Evolutionary conservation across 2,797 vertebrate species (phyloP).

Genomic region (Pteropus rufus): DNA sequence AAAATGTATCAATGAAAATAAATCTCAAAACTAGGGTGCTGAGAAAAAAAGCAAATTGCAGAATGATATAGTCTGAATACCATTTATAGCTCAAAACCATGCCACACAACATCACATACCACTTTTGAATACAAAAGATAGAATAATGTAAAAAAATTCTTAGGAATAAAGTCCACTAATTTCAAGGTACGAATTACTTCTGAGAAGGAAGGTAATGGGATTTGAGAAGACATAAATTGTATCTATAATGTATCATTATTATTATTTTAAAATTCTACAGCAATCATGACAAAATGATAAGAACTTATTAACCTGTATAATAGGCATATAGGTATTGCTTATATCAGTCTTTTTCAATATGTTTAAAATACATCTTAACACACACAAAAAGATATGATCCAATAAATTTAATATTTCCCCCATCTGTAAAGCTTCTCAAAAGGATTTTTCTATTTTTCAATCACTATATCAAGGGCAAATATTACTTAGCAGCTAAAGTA

Average conservation of each 20-base stretch:
- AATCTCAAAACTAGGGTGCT: neutral
- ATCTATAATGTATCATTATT: neutral
- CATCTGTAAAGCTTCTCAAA: conserved; percentile 3
- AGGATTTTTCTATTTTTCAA: conserved; percentile 46
- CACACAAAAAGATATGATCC: neutral
- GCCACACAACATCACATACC: neutral
- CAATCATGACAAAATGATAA: neutral
- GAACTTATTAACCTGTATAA: neutral
- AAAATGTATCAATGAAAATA: neutral
- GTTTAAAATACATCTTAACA: conserved; percentile 47
- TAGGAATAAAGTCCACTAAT: neutral
- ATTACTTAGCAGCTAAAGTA: neutral
- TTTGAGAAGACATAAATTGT: neutral
- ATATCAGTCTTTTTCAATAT: neutral
- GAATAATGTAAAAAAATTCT: conserved; percentile 16
- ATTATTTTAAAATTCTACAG: neutral
- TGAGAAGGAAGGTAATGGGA: conserved; percentile 21
- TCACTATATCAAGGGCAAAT: neutral
- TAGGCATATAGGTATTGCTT: neutral
- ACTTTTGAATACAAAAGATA: neutral
- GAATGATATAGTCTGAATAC: neutral
- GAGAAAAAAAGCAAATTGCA: neutral
- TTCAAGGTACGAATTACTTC: neutral
- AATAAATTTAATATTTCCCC: conserved; percentile 39
- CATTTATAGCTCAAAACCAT: conserved; percentile 5